These are phyloP conservation scores for Ooceraea biroi DNA, from an alignment of 1,140 invertebrate species.

Conservation along the genomic window DNA sequence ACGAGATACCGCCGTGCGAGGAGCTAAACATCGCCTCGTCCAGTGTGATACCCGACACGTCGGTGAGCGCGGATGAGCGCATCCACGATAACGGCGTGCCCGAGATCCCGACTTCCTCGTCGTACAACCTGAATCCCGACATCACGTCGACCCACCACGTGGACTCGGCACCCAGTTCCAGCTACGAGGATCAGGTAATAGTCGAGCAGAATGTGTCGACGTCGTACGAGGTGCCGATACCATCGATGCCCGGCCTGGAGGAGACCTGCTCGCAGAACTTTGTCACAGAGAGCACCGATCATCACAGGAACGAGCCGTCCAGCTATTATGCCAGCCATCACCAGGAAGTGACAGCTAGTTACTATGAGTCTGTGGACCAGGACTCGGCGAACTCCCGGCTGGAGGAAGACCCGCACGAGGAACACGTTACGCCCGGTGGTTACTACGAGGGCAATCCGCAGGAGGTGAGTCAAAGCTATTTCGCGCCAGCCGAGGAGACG, in stretches of 20 bases:
- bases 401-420: constrained; percentile 78
- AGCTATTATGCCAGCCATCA: constrained; percentile 81
- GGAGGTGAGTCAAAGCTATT: constrained; percentile 83
- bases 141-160: constrained; percentile 82
- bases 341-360: constrained; percentile 81
- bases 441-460: constrained; percentile 80
- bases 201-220: constrained; percentile 84
- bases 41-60: constrained; percentile 82
- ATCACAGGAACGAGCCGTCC: constrained; percentile 80
- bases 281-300: constrained; percentile 82
- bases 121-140: constrained; percentile 83
- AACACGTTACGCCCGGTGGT: constrained; percentile 79
- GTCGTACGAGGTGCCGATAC: constrained; percentile 81
- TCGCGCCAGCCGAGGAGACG: constrained; percentile 79
- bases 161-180: constrained; percentile 81
- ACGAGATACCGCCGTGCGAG: constrained; percentile 85
- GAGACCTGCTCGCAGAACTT: constrained; percentile 83
- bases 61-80: constrained; percentile 77
- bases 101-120: constrained; percentile 84
- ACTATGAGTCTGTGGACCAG: constrained; percentile 78
- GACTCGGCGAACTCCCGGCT: constrained; percentile 75
- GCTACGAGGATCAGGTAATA: constrained; percentile 82
- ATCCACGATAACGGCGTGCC: constrained; percentile 84
- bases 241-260: constrained; percentile 82
- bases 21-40: constrained; percentile 84